Base-by-base conservation (phyloP, 2,888 invertebrate genomes). In the Drosophila glabriapex region DNA sequence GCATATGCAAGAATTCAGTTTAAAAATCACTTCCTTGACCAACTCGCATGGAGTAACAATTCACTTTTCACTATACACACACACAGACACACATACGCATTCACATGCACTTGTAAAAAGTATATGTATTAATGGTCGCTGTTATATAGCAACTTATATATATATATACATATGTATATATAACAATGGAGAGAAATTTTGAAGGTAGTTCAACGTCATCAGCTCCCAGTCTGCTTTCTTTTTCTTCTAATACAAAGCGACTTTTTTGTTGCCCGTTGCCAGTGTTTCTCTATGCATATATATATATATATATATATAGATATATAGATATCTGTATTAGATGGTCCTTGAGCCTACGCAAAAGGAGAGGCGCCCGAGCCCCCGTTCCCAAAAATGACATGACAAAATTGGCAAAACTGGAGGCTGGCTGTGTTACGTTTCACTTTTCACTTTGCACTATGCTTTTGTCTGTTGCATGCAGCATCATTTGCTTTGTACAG, bases 201-300 rank as follows among this genome's bases (percentile, higher is more conserved):
- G 60, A 54, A 68, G 77, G 80, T 81, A 73, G 70, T 74, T 85
- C 86, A 86, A 86, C 85, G 85, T 86, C 85, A 86, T 87, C 85
- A 86, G 78, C 80, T 72, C 64, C 54, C 54, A 28, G 69, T 66
- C 80, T 78, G 85, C 85, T 85, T 86, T 85, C 84, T 85, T 82
- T 85, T 82, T 80, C 56, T 37, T 69, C 68, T 70, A 82, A 83
- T 74, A 80, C 85, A 73, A 77, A 66, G 66, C 65, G 56, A 65
- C 56, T 62, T 56, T 41, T 39, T 25, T 46, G 19, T 33, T 52
- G 46, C 7, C 55, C 39, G 3, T 39, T 29, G n/a, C 39, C 29
- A 28, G 12, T 63, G n/a, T 25, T 28, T 28, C 39, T 56, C 49
- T 54, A 41, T 25, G n/a, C n/a, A 31, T 35, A 63, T 28, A 35